phyloP scores from a whole-genome alignment of 2,888 invertebrate genomes.

The Macaria notata region DNA sequence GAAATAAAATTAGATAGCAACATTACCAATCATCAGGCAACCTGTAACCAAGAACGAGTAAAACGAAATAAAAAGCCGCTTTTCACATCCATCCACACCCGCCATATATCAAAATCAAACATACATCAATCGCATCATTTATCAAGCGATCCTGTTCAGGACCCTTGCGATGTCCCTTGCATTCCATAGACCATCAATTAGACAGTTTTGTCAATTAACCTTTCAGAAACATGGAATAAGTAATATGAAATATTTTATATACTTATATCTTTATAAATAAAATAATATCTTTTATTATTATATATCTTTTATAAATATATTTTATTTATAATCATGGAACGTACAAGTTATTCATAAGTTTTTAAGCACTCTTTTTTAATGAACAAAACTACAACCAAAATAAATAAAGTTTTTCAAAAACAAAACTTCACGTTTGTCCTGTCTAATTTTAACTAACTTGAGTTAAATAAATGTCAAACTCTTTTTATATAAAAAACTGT shows the following conservation, averaged over 20 bases:
- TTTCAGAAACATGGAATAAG: background rate
- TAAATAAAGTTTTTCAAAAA: background rate
- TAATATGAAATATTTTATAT: too few species aligned
- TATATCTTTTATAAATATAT: too few species aligned
- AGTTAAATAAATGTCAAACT: too few species aligned
- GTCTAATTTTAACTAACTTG: background rate
- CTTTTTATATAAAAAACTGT: too few species aligned
- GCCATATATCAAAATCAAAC: conserved; percentile 27
- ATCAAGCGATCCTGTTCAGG: conserved; percentile 39
- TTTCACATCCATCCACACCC: conserved; percentile 2
- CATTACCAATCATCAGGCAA: too few species aligned
- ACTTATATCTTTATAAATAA: too few species aligned
- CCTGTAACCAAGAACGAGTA: background rate
- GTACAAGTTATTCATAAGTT: too few species aligned
- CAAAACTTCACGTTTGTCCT: background rate
- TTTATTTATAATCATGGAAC: too few species aligned
- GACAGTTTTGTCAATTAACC: conserved; percentile 59
- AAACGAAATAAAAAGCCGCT: background rate
- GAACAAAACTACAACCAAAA: too few species aligned
- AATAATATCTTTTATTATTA: too few species aligned
- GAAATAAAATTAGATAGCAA: background rate
- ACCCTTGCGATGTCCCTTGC: conserved; percentile 33
- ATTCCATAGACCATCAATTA: conserved; percentile 49
- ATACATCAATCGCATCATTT: conserved; percentile 28
- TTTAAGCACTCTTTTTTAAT: too few species aligned